Conservation (phyloP, 2,888 invertebrate species). For the Coremacera marginata region DNA sequence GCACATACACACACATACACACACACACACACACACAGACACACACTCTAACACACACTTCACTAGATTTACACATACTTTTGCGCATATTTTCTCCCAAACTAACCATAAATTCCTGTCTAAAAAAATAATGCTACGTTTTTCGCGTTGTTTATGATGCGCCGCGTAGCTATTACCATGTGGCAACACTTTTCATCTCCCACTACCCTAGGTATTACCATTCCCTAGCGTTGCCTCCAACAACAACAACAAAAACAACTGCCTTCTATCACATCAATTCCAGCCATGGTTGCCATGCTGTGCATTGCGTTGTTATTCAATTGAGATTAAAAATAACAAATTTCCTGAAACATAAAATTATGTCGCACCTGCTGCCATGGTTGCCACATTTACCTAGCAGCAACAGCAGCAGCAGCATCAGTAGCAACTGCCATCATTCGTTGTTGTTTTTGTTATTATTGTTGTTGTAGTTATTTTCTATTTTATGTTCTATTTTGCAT, state of each 20-base stretch:
- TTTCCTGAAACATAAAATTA: conserved; percentile 35
- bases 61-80: background rate
- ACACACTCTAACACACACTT: background rate
- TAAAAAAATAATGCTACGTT: background rate
- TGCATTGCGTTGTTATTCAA: conserved; percentile 32
- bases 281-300: background rate
- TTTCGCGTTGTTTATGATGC: too few species aligned
- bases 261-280: background rate
- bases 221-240: background rate
- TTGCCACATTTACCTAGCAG: conserved; percentile 21
- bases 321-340: conserved; percentile 38
- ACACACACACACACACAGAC: background rate
- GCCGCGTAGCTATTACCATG: background rate
- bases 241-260: background rate
- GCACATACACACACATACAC: background rate
- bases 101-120: conserved; percentile 10
- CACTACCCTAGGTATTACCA: background rate
- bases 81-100: conserved; percentile 4
- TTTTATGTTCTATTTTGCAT: conserved; percentile 6
- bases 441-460: background rate
- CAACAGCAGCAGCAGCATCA: background rate
- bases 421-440: conserved; percentile 8
- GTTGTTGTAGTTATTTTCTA: background rate
- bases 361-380: conserved; percentile 31
- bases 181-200: background rate